A percentile compares a stretch with the other conserved stretches of the same genome.
phyloP scores from a whole-genome alignment of 2,888 invertebrate species.

The Tachina grossa region DNA sequence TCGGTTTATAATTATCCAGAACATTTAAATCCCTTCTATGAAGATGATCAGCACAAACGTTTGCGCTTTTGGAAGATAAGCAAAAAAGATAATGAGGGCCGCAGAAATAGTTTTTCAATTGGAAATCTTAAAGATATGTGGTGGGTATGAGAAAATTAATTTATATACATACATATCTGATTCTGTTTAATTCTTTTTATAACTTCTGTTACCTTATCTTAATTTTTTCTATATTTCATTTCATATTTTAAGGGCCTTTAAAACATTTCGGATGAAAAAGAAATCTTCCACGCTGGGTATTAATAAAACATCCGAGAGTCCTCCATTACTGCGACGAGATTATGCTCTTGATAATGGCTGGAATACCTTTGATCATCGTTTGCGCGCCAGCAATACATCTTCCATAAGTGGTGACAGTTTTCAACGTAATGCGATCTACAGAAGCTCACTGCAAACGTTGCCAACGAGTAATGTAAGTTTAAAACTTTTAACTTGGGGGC shows the following conservation, averaged over 20 bases:
- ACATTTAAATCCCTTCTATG: slow-evolving; percentile 89
- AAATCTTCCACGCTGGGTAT: slow-evolving; percentile 82
- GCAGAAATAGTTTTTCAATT: slow-evolving; percentile 86
- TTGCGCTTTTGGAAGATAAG: slow-evolving; percentile 85
- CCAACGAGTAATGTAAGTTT: slow-evolving; percentile 75
- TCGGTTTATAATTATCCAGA: slow-evolving; percentile 89
- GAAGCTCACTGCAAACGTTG: slow-evolving; percentile 80
- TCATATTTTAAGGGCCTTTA: slow-evolving; percentile 77
- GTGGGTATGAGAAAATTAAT: slow-evolving; percentile 81
- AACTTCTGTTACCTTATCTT: not conserved
- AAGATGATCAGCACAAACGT: slow-evolving; percentile 86
- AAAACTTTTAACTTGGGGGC: no score
- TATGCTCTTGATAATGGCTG: slow-evolving; percentile 72
- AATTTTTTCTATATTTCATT: not conserved
- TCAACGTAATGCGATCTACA: slow-evolving; percentile 76
- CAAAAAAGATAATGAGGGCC: slow-evolving; percentile 75
- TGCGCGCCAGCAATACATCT: slow-evolving; percentile 74
- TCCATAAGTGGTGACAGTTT: slow-evolving; percentile 74
- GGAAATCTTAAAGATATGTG: slow-evolving; percentile 86
- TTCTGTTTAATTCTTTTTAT: not conserved
- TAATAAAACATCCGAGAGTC: slow-evolving; percentile 83
- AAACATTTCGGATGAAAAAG: slow-evolving; percentile 81
- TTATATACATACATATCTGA: not conserved
- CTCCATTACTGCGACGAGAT: slow-evolving; percentile 78
- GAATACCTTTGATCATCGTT: slow-evolving; percentile 75